Conservation (phyloP, 1,140 invertebrate species). For the Cydia fagiglandana region DNA sequence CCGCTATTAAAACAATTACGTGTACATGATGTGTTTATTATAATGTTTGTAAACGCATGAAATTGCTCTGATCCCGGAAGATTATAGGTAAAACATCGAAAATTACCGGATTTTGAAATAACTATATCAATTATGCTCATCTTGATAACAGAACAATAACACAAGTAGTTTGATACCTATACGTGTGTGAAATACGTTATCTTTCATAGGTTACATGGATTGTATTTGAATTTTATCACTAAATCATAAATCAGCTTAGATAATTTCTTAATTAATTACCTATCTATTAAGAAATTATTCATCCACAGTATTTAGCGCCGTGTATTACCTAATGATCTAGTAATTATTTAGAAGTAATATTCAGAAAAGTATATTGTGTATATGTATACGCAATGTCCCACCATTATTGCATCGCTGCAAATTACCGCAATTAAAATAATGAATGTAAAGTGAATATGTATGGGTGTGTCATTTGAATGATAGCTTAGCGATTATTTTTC, state of each 20-base stretch:
- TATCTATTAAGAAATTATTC: not conserved
- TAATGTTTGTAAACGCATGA: slow-evolving; percentile 42
- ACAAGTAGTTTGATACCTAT: not conserved
- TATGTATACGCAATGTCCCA: not conserved
- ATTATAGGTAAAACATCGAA: slow-evolving; percentile 48
- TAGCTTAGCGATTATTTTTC: slow-evolving; percentile 1
- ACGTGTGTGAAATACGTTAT: too few relatives aligned
- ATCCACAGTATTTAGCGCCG: not conserved
- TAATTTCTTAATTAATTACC: too few relatives aligned
- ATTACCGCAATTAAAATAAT: slow-evolving; percentile 2
- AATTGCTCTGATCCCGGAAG: slow-evolving; percentile 46
- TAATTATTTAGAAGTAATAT: not conserved
- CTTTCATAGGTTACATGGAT: too few relatives aligned
- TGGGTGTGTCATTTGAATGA: not conserved
- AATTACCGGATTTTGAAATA: slow-evolving; percentile 51
- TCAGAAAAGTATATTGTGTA: not conserved
- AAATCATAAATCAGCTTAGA: too few relatives aligned
- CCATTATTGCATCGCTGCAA: slow-evolving; percentile 1
- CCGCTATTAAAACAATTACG: slow-evolving; percentile 67
- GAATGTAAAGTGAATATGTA: slow-evolving; percentile 3
- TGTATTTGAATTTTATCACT: too few relatives aligned
- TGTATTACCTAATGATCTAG: not conserved
- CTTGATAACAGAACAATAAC: not conserved
- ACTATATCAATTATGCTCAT: slow-evolving; percentile 41
- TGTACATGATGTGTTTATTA: slow-evolving; percentile 61